A percentile compares a stretch with the other conserved stretches of the same genome.
Conservation (phyloP, 2,888 invertebrate genomes). For the Diadromus collaris region DNA sequence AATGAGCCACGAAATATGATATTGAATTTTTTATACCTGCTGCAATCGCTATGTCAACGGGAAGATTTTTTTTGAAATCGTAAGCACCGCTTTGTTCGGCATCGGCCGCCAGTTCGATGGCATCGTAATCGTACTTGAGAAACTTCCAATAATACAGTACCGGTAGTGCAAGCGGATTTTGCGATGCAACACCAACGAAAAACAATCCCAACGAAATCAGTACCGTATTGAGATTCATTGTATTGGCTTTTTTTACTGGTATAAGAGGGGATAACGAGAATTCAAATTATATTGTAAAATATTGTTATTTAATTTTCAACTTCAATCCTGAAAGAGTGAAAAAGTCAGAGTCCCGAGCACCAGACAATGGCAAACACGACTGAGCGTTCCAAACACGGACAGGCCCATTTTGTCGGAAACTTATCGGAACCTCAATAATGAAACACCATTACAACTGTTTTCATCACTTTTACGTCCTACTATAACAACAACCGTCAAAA, state of each 20-base stretch:
- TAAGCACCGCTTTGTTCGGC: slow-evolving; percentile 22
- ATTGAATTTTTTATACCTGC: slow-evolving; percentile 10
- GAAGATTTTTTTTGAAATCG: slow-evolving; percentile 18
- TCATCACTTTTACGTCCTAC: too few species aligned
- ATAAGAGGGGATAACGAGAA: not conserved
- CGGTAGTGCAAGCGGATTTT: not conserved
- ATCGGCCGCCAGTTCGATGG: not conserved
- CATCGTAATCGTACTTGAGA: slow-evolving; percentile 18
- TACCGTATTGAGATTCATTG: not conserved
- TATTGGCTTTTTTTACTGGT: not conserved
- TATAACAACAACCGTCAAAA: not conserved
- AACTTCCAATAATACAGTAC: slow-evolving; percentile 11
- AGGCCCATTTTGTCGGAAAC: not conserved
- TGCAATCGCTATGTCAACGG: slow-evolving; percentile 24
- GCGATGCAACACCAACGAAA: not conserved
- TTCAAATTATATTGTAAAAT: not conserved
- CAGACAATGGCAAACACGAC: not conserved
- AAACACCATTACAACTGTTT: not conserved
- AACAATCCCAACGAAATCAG: slow-evolving; percentile 1
- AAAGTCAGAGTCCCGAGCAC: not conserved
- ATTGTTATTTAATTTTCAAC: not conserved
- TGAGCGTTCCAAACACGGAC: not conserved
- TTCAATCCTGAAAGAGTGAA: not conserved
- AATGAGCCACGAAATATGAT: not conserved
- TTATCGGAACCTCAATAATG: not conserved